Base-by-base conservation (phyloP, 2,888 invertebrate genomes). In the Unio pictorum region DNA sequence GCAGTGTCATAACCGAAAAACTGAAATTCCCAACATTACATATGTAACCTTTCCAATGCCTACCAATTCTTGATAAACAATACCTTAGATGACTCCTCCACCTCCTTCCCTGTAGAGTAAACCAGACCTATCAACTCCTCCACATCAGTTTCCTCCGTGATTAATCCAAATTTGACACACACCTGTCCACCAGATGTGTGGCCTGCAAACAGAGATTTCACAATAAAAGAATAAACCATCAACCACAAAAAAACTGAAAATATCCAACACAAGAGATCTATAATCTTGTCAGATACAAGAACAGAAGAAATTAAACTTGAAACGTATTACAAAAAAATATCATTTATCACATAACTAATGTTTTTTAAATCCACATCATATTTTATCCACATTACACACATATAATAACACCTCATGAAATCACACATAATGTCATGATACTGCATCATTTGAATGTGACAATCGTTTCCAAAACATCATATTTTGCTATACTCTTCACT, bases 101-200 rank as follows among this genome's bases (percentile, higher is more conserved):
- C 95, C 81, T 96, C 95, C 86, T 95, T 94, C 26, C 98, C 99
- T 1, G 95, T 95, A 66, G 94, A 92, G 64, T 95, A 92, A 0
- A 99, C 98, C 74, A 89, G 80, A 55, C 94, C 94, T 3, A 98
- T 91, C 64, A 99, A 91, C 87, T 98, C 97, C 55, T 95, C 95
- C 0, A 98, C 94, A 87, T 98, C 98, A 0, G 97, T 97, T 82
- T 98, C 98, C 65, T 95, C 95, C 0, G 97, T 98, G 45, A 99
- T 95, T 96, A 99, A 97, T 56, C 98, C 98, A 89, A 98, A 91
- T 81, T 95, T 93, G 34, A 97, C 96, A 90, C 97, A 98, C 80
- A 95, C 94, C 79, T 96, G 90, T 0, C 95, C 95, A 86, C 96
- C 96, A 0, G 93, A 93, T 0, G 95, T 95, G 90, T 96, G 96